phyloP scores from a whole-genome alignment of 2,113 vertebrate species.

The Catharus minimus region DNA sequence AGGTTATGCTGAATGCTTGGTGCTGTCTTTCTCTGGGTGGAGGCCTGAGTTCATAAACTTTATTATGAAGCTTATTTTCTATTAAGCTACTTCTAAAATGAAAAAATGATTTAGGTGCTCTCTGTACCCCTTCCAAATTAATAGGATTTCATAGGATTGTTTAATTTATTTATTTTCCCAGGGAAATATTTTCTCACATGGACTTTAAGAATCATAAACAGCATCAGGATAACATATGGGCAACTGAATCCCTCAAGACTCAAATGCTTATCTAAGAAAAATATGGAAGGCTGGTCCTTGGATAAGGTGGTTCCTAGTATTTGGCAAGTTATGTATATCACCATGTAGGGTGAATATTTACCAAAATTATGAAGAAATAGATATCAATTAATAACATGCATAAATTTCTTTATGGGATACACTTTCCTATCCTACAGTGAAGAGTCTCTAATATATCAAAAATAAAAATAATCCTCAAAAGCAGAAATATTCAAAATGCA shows the following conservation, averaged over 20 bases:
- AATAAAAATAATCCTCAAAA: background rate
- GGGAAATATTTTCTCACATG: background rate
- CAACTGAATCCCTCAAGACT: background rate
- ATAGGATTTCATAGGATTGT: background rate
- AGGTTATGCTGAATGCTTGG: background rate
- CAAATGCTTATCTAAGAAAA: background rate
- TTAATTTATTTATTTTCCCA: background rate
- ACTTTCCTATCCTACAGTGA: background rate
- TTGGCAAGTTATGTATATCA: background rate
- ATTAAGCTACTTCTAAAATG: background rate
- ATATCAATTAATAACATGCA: background rate
- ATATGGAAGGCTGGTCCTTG: background rate
- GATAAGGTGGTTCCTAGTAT: background rate
- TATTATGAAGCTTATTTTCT: background rate
- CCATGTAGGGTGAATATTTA: background rate
- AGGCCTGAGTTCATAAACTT: background rate
- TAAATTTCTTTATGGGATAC: background rate
- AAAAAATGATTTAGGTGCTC: background rate
- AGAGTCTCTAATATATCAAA: background rate
- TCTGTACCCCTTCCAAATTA: background rate
- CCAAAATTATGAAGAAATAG: background rate
- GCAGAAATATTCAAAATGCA: background rate
- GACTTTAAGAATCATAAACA: background rate
- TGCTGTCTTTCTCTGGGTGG: background rate
- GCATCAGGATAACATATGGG: background rate